phyloP scores from a whole-genome alignment of 2,113 vertebrate species.

The Prolemur simus region DNA sequence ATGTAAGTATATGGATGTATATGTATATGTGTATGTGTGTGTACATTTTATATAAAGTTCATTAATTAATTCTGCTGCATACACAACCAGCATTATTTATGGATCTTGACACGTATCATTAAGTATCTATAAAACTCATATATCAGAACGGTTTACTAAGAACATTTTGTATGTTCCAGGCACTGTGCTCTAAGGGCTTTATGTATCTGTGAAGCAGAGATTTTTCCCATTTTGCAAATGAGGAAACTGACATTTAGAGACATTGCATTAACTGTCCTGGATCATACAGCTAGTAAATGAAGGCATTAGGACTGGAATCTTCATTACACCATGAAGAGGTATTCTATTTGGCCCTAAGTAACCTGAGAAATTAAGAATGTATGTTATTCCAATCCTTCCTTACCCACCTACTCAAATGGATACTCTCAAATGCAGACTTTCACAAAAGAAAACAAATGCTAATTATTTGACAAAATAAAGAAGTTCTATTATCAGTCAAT shows the following conservation, averaged over 20 bases:
- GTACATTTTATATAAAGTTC: background rate
- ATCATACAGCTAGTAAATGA: background rate
- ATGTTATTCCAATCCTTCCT: background rate
- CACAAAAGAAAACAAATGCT: background rate
- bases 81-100: background rate
- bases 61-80: background rate
- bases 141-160: background rate
- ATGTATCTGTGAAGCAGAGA: background rate
- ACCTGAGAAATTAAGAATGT: background rate
- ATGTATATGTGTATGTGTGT: background rate
- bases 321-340: background rate
- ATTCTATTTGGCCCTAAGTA: background rate
- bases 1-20: background rate
- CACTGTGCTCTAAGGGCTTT: background rate
- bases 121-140: background rate
- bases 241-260: background rate
- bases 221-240: background rate
- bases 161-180: background rate
- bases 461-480: background rate
- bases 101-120: background rate
- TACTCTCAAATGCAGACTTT: background rate
- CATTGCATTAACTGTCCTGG: background rate
- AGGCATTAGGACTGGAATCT: background rate
- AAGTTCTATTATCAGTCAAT: background rate
- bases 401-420: background rate